Evolutionary conservation across 2,113 vertebrate species (phyloP).

Genomic region (Eretmochelys imbricata): DNA sequence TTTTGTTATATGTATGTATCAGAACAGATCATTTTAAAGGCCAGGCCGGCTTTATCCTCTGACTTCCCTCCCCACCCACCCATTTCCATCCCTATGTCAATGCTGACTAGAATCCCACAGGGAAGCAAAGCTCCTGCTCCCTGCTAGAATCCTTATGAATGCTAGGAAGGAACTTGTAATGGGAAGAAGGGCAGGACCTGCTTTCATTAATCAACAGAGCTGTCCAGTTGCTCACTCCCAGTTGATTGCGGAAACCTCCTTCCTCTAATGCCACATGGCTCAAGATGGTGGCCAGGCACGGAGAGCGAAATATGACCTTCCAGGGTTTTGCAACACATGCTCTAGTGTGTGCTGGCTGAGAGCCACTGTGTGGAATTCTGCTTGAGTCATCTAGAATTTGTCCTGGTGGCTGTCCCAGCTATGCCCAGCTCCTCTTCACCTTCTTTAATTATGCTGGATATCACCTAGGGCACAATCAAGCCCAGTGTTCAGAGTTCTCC

Average conservation of each 20-base stretch:
- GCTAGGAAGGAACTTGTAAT: background rate
- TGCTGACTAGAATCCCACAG: background rate
- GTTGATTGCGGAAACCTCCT: background rate
- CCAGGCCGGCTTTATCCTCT: background rate
- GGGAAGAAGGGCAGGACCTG: background rate
- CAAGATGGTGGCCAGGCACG: background rate
- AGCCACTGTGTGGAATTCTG: background rate
- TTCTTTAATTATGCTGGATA: background rate
- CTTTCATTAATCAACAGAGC: background rate
- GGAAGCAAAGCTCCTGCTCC: background rate
- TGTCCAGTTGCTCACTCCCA: background rate
- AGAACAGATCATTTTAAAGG: background rate
- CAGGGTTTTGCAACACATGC: fast-evolving
- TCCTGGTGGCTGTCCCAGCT: background rate
- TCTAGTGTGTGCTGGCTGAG: background rate
- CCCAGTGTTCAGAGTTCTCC: background rate
- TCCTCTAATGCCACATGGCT: background rate
- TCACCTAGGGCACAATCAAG: background rate
- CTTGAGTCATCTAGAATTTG: background rate
- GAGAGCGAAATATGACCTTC: background rate
- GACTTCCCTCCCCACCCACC: background rate
- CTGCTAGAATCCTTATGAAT: background rate
- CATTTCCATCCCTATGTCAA: fast-evolving
- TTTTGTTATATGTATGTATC: background rate
- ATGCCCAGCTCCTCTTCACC: background rate